Base-by-base conservation (phyloP, 1,140 invertebrate species). In the Drosophila novamexicana region DNA sequence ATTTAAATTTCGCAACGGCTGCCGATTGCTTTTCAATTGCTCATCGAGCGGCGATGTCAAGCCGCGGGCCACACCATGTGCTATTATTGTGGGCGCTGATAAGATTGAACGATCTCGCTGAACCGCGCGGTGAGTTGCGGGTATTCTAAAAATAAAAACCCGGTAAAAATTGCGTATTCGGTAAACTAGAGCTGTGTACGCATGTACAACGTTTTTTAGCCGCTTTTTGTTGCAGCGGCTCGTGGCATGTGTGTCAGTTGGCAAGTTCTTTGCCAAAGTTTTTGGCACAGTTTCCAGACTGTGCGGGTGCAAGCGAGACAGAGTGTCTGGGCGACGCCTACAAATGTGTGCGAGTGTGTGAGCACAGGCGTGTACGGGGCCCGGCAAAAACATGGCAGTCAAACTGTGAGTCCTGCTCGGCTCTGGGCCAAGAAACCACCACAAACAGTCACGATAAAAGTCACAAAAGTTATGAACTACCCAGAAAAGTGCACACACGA, bases 341-440 rank as follows among this genome's bases (percentile, higher is more conserved):
- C 82, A 72, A 65, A 40, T 73, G 49, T 58, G 40, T 45, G 63
- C 29, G 57, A 50, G 59, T 39, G 54, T 45, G 39, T 58, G 50
- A 29, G 4, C 22, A 29, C 22, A 3, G 22, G 22, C 61, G 57
- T 61, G 40, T 74, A 70, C 42, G 34, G 54, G 70, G 18, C 50
- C 36, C 58, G 47, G 61, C 66, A 83, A 79, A 86, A 88, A 83
- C 65, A 86, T 86, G 82, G 82, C 82, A 88, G 82, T 79, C 79
- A 52, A 75, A 63, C 49, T 61, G 49, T n/a, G 49, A 44, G 68
- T 77, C 67, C 79, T 81, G 42, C 8, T 6, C 29, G n/a, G 52
- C 66, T 39, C 58, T 65, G 59, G 76, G 82, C 75, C 62, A 86
- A 81, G 77, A 81, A 82, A 86, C 86, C 79, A 88, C 82, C 83